Evolutionary conservation across 2,797 vertebrate genomes (phyloP), one percentile per base, ranked within the genome.

Genomic region (Chaetophractus vellerosus): DNA sequence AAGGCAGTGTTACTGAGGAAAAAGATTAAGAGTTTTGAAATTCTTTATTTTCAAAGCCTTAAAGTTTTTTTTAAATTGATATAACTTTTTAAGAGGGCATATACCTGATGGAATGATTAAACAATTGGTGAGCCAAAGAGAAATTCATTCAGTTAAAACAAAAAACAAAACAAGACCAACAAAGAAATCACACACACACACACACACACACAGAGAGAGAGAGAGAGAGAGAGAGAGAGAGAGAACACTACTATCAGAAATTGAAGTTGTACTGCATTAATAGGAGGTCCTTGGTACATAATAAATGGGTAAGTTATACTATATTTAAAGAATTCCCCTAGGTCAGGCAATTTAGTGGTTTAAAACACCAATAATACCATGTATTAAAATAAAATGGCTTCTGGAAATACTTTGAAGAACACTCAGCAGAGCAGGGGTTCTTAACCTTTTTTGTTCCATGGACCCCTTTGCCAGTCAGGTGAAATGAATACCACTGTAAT

Each of bases 1-100:
- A 97, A 18, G 0, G 94, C 93, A 23, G 96, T 98, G 74, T 99
- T 99, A 61, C 99, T 99, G 41, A 97, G 66, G 69, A 23, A 95
- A 38, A 96, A 41, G 79, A 90, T 28, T 14, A 11, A 88, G 69
- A 74, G 61, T 71, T 64, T 26, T 80, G 26, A 91, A 90, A 78
- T 84, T 57, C 28, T 94, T 74, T 69, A 86, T 90, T 90, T 90
- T 80, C 18, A 94, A 1, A 93, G 74, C 14, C 52, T 95, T 94
- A 79, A 90, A 69, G 36, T 85, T 74, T 79, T 26, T 26, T 50
- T 91, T 63, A 72, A 80, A 38, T 88, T 90, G 38, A 63, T 89
- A 59, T 33, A 36, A 57, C 9, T 95, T 91, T 88, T 91, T 72
- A 92, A 87, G n/a, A 80, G 8, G 59, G 8, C 28, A 90, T 45